These are phyloP conservation scores for Oopsacas minuta DNA, from an alignment of 37 sponge, comb jelly and placozoan genomes.

Conservation along the genomic window DNA sequence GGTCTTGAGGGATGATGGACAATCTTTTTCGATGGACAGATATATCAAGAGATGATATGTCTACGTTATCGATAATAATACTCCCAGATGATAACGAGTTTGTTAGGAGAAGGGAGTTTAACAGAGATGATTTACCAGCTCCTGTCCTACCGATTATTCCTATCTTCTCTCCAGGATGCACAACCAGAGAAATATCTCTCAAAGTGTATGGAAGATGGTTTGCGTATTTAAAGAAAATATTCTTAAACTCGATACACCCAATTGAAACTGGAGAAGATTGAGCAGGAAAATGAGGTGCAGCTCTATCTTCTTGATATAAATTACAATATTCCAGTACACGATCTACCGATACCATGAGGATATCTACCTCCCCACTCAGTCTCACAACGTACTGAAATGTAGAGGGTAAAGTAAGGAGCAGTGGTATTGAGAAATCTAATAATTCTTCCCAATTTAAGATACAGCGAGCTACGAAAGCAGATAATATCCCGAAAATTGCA, in stretches of 20 bases:
- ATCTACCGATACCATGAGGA: conserved; percentile 39
- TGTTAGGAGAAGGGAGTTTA: conserved; percentile 30
- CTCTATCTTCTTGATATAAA: conserved; percentile 11
- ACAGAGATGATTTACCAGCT: conserved; percentile 37
- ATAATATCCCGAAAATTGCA: neutral
- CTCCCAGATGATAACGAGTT: conserved; percentile 23
- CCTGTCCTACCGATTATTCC: conserved; percentile 42
- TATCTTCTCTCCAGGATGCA: conserved; percentile 18
- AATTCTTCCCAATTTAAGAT: neutral
- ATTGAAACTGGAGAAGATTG: neutral
- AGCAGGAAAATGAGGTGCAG: neutral
- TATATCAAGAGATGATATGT: conserved; percentile 21
- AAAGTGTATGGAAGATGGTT: neutral
- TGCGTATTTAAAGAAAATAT: neutral
- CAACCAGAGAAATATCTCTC: neutral
- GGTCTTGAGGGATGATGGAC: conserved; percentile 1
- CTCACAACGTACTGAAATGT: conserved; percentile 31
- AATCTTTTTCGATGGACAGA: neutral
- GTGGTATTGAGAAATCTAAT: neutral
- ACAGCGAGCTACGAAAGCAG: neutral
- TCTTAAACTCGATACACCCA: neutral
- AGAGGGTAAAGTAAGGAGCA: conserved; percentile 22
- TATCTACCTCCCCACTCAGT: conserved; percentile 33
- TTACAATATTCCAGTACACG: conserved; percentile 26
- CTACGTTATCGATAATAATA: conserved; percentile 23